These are phyloP conservation scores for Lasioglossum marginatum DNA, from an alignment of 2,888 invertebrate species.

Conservation along the genomic window DNA sequence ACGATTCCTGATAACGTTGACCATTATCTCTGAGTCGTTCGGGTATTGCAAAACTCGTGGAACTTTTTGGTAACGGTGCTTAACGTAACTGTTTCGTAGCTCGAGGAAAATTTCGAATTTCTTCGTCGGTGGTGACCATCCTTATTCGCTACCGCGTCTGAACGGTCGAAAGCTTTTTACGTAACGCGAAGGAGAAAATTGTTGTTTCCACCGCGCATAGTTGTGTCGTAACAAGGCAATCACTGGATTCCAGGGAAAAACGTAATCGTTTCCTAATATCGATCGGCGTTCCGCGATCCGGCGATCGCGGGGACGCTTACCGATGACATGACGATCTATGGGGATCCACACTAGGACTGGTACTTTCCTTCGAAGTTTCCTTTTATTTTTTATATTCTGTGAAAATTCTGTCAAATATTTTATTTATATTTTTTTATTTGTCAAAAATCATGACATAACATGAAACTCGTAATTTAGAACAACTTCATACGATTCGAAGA, in stretches of 20 bases:
- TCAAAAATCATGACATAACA: too few relatives aligned
- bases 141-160: background rate
- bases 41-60: background rate
- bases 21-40: background rate
- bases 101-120: conserved; percentile 24
- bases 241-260: conserved; percentile 29
- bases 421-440: too few relatives aligned
- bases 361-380: too few relatives aligned
- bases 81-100: background rate
- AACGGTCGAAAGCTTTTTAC: conserved; percentile 40
- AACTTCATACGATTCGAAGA: too few relatives aligned
- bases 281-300: conserved; percentile 7
- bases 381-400: too few relatives aligned
- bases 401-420: too few relatives aligned
- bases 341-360: background rate
- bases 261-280: conserved; percentile 37
- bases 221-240: conserved; percentile 1
- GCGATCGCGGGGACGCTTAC: background rate
- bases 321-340: background rate
- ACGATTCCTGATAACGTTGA: background rate
- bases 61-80: background rate
- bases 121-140: conserved; percentile 15
- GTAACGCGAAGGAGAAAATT: conserved; percentile 36
- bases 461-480: too few relatives aligned
- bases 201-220: conserved; percentile 4